Evolutionary conservation across 2,113 vertebrate genomes (phyloP), one percentile per base, ranked within the genome.

Genomic region (Poeciliopsis turrubarensis): DNA sequence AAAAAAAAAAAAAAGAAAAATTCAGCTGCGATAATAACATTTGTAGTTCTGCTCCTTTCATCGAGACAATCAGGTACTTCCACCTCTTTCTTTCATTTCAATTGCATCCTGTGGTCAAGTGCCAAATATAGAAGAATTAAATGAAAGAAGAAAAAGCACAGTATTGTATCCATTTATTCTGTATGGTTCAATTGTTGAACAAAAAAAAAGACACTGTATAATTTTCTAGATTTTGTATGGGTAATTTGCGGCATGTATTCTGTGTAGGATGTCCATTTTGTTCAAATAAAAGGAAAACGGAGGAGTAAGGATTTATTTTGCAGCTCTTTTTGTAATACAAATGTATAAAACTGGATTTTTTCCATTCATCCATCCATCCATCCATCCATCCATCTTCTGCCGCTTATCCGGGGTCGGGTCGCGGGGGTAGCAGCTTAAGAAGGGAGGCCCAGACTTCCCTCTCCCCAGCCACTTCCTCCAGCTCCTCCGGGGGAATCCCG

Each of bases 151-250:
- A 81, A 65, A 75, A 66, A 81, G 78, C 64, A 82, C 91, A 93
- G 94, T 95, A 92, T 95, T 94, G 90, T 89, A 90, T 90, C 89
- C 78, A 77, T 92, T 88, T 92, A 86, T 92, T 89, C 92, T 92
- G 92, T 92, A 90, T 86, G 88, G 86, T 83, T 41, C 87, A 91
- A 83, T 87, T 92, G 89, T 89, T 73, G 86, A 93, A 92, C 89
- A 93, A 93, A 92, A 93, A 92, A 93, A 41, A 62, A 62, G 66
- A 89, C 83, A 83, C 80, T 84, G 82, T 92, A 87, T 91, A 77
- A 90, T 94, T 93, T 92, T 94, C 91, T 93, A 94, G 92, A 91
- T 95, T 95, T 94, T 94, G 87, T 94, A 94, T 94, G 86, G 84
- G 92, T 91, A 79, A 86, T 80, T 80, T 88, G 79, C 88, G 88